Evolutionary conservation across 2,113 vertebrate species (phyloP), one percentile per base, ranked within the genome.

Genomic region (Peromyscus maniculatus): DNA sequence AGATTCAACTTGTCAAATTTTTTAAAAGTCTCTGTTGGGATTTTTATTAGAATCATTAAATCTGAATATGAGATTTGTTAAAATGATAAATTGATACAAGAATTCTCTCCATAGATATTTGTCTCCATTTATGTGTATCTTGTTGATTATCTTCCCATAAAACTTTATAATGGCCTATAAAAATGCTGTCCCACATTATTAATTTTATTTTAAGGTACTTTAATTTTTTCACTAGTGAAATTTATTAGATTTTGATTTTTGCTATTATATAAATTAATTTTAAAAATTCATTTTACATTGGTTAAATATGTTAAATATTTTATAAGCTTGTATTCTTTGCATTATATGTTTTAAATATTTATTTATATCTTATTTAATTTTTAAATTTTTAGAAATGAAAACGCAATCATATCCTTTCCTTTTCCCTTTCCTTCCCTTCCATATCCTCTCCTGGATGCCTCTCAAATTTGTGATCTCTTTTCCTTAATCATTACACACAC

Each of bases 181-280:
- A 89, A 71, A 7, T 43, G 36, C 13, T 57, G 71, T 78, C 19
- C 5, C 67, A 72, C 17, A 79, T 79, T 84, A 77, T 39, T 17
- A 66, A 17, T 39, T 66, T 89, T 89, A 46, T 3, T 28, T 86
- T 22, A 86, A 79, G 49, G 7, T 9, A 64, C 3, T 69, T 94
- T 78, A 78, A 91, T 69, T 91, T 87, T 96, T 49, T 55, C 9
- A 39, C 1, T 71, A 77, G 36, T 88, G 9, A 80, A 96, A 87
- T 55, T 13, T 55, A 82, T 46, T 17, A 83, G 55, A 39, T 67
- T 46, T 16, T 67, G 31, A 77, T 94, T 88, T 91, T 69, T 69
- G 7, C 19, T 67, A 49, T 12, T 52, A 88, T 39, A 46, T 46
- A 59, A 72, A 75, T 82, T 15, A 5, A 74, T 57, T 86, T 62